Evolutionary conservation across 1,140 invertebrate genomes (phyloP), one percentile per base, ranked within the genome.

Genomic region (Drosophila sturtevanti): DNA sequence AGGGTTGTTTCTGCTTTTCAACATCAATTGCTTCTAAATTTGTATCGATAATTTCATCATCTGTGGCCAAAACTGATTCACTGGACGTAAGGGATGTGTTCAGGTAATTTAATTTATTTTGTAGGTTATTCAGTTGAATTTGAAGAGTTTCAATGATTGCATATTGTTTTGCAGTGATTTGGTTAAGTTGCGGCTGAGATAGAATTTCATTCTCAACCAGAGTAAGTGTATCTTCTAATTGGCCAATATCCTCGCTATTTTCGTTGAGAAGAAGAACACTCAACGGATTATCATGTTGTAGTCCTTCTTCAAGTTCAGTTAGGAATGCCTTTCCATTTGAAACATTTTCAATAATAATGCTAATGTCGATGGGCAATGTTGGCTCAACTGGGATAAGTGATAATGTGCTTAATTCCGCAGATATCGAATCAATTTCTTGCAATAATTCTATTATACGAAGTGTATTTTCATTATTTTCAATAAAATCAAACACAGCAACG

Each of bases 361-460:
- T 68, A 5, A 90, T 73, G 18, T 90, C 80, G 5, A 81, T 59
- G 0, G 70, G 72, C 10, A 65, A 54, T 0, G 52, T 71, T 0
- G 62, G 10, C n/a, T 68, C 65, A 9, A 16, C 35, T 0, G 70
- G 11, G 24, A 75, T 37, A 6, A 34, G 9, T 0, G 54, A 35
- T 2, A 91, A 31, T 6, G 55, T 59, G 18, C 70, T 90, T 0
- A 91, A 34, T 37, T 91, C 87, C 0, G 67, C 68, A 4, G 76
- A 75, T 54, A 91, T 77, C n/a, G 66, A 58, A 65, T 91, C 90
- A 6, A 91, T 78, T 71, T 91, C 90, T 24, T 91, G 90, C 1
- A 91, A 24, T 0, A 91, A 31, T 60, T 91, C 89, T 34, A 91
- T 91, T 7, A 90, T 84, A 6, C 89, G 68, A 52, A 91, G 71